Conservation (phyloP, 2,888 invertebrate genomes). For the Sinelater perroti region DNA sequence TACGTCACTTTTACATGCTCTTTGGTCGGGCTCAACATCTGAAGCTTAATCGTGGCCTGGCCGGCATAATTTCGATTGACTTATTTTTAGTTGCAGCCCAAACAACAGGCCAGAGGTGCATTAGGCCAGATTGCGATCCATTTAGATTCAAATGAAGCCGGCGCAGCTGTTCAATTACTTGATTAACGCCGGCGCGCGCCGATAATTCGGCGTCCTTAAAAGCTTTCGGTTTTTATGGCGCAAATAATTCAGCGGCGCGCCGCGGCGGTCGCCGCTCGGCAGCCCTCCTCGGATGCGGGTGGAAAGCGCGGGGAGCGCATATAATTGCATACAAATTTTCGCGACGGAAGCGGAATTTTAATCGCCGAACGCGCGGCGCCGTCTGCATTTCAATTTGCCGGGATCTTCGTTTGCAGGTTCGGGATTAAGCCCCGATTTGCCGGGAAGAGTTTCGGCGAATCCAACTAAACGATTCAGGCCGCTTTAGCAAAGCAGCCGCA, state of each 20-base stretch:
- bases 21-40: no score
- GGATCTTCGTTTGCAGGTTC: neutral
- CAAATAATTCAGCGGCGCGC: neutral
- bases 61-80: neutral
- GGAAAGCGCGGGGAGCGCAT: no score
- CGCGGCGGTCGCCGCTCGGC: neutral
- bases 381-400: constrained; percentile 6
- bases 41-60: neutral
- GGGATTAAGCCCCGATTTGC: no score
- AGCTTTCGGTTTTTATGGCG: constrained; percentile 10
- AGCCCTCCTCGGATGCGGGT: constrained; percentile 5
- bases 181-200: constrained; percentile 17
- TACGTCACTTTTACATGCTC: no score
- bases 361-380: neutral
- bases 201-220: constrained; percentile 23
- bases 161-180: constrained; percentile 27
- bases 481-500: no score
- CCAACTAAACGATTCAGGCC: no score
- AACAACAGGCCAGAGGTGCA: neutral
- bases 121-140: constrained; percentile 2
- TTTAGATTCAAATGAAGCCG: constrained; percentile 18
- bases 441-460: no score
- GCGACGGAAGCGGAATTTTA: constrained; percentile 8
- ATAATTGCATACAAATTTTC: constrained; percentile 14
- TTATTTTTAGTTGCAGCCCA: constrained; percentile 1